These are phyloP conservation scores for Silurus asotus DNA, from an alignment of 2,113 vertebrate genomes.

Conservation along the genomic window DNA sequence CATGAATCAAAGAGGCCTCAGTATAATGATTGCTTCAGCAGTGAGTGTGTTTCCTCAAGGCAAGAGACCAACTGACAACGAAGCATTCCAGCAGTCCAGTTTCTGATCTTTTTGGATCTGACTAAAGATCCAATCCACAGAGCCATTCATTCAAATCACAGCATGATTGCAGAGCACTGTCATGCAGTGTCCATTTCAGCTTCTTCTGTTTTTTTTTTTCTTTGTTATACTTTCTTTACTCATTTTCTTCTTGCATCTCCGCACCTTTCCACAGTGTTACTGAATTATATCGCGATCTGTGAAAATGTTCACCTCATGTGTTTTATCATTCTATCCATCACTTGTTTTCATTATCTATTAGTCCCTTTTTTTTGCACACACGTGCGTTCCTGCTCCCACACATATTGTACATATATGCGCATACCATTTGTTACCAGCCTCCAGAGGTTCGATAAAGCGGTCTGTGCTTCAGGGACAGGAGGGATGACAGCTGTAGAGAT, in stretches of 20 bases:
- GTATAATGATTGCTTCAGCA: constrained; percentile 37
- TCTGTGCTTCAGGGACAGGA: constrained; percentile 34
- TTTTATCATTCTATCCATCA: constrained; percentile 15
- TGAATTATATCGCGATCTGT: not conserved
- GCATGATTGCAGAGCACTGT: constrained; percentile 32
- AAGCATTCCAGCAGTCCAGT: constrained; percentile 44
- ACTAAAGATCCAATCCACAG: constrained; percentile 45
- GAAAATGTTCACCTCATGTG: not conserved
- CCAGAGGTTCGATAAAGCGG: constrained; percentile 55
- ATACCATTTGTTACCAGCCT: constrained; percentile 32
- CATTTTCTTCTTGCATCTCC: constrained; percentile 2
- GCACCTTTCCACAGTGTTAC: not conserved
- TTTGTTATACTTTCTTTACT: not conserved
- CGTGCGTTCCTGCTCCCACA: not conserved
- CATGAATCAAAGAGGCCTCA: constrained; percentile 35
- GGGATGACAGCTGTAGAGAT: constrained; percentile 6
- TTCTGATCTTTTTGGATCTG: constrained; percentile 44
- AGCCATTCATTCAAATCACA: constrained; percentile 39
- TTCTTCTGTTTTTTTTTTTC: not conserved
- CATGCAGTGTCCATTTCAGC: constrained; percentile 5
- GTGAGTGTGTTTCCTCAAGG: constrained; percentile 41
- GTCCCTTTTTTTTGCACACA: not conserved
- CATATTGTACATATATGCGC: not conserved
- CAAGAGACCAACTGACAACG: constrained; percentile 14
- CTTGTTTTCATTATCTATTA: constrained; percentile 23